Evolutionary conservation across 2,888 invertebrate genomes (phyloP).

Genomic region (Dermolepida albohirtum): DNA sequence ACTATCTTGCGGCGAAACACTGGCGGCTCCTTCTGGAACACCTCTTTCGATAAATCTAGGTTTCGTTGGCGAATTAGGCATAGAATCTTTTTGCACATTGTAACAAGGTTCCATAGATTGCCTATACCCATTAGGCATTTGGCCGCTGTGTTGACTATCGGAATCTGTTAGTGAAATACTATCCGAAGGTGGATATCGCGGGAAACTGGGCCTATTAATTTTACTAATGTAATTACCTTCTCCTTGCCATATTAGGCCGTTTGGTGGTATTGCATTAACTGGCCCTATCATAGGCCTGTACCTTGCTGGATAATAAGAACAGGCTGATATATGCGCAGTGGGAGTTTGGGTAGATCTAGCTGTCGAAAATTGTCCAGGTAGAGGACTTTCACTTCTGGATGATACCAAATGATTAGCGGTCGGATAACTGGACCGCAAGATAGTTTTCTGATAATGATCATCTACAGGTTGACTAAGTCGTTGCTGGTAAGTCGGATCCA

Average conservation of each 20-base stretch:
- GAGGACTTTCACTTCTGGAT: conserved; percentile 63
- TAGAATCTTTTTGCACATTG: conserved; percentile 57
- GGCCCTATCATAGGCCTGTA: conserved; percentile 58
- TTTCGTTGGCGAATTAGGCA: conserved; percentile 70
- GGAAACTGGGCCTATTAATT: conserved; percentile 61
- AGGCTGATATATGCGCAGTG: conserved; percentile 54
- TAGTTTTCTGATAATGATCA: conserved; percentile 55
- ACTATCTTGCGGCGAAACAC: conserved; percentile 76
- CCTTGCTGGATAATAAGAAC: conserved; percentile 57
- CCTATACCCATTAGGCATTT: conserved; percentile 57
- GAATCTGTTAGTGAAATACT: conserved; percentile 59
- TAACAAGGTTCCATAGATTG: conserved; percentile 53
- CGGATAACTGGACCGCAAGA: conserved; percentile 52
- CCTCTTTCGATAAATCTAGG: conserved; percentile 71
- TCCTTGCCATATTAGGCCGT: conserved; percentile 54
- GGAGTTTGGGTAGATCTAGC: conserved; percentile 63
- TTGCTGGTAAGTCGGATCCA: conserved; percentile 61
- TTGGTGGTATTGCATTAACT: conserved; percentile 47
- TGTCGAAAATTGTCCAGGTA: conserved; percentile 61
- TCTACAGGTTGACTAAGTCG: conserved; percentile 53
- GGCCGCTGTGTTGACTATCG: conserved; percentile 58
- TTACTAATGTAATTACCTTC: conserved; percentile 57
- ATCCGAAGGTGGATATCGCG: conserved; percentile 57
- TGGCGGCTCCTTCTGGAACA: conserved; percentile 80
- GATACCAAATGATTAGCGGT: conserved; percentile 48